Percentiles rank a stretch among this genome's conserved stretches.
Conservation (phyloP, 2,797 vertebrate species). For the Stomatorhinus walkeri region DNA sequence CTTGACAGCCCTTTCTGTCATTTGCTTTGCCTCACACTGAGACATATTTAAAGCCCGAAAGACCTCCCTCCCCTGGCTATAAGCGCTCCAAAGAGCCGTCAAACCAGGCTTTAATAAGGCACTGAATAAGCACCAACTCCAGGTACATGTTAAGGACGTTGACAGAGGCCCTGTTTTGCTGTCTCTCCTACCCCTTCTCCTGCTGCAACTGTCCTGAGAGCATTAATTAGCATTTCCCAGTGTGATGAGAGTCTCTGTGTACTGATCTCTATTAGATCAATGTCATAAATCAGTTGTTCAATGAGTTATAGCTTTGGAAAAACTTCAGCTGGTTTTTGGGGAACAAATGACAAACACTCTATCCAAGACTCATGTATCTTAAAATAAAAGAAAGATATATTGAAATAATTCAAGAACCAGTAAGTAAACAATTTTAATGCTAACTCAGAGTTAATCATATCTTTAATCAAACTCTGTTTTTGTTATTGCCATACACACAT, state of each 20-base stretch:
- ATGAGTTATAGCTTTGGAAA: neutral
- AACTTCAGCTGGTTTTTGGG: neutral
- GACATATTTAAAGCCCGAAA: neutral
- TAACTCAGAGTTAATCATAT: neutral
- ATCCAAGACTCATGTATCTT: neutral
- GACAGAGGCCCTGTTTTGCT: neutral
- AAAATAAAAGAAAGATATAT: neutral
- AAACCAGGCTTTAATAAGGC: constrained; percentile 1
- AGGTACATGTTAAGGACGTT: neutral
- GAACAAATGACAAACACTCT: neutral
- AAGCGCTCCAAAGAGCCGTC: neutral
- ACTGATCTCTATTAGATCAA: neutral
- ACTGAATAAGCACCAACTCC: neutral
- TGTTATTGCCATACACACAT: neutral
- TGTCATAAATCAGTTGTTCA: neutral
- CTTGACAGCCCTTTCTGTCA: neutral
- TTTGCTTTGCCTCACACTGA: neutral
- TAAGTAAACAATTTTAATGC: neutral
- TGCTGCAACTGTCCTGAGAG: neutral
- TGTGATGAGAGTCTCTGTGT: neutral
- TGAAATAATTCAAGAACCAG: neutral
- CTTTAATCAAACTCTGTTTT: neutral
- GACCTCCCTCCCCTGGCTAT: neutral
- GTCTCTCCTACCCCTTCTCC: neutral
- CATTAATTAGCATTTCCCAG: neutral